Evolutionary conservation across 2,888 invertebrate species (phyloP).

Genomic region (Idaea biselata): DNA sequence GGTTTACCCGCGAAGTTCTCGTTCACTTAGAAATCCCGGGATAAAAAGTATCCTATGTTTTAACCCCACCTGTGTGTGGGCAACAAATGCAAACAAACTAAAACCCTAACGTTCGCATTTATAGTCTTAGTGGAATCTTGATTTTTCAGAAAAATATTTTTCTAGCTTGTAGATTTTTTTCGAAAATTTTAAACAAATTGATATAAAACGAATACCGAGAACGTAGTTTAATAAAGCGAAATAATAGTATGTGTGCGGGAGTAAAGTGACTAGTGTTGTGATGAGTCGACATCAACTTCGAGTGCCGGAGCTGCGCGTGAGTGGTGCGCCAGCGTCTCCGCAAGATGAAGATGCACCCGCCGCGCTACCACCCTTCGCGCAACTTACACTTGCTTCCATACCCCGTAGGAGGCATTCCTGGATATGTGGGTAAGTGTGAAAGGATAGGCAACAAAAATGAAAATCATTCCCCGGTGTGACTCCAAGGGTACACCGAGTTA

Average conservation of each 20-base stretch:
- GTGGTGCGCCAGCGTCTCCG: constrained; percentile 68
- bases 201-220: neutral
- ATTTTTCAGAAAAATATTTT: neutral
- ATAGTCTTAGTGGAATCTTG: neutral
- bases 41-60: too few relatives aligned
- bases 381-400: constrained; percentile 75
- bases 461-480: too few relatives aligned
- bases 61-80: too few relatives aligned
- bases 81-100: too few relatives aligned
- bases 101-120: too few relatives aligned
- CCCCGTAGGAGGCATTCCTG: constrained; percentile 86
- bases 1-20: too few relatives aligned
- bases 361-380: constrained; percentile 63
- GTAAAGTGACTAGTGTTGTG: constrained; percentile 59
- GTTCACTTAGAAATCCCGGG: too few relatives aligned
- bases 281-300: constrained; percentile 82
- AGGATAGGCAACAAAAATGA: neutral
- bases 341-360: constrained; percentile 66
- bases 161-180: neutral
- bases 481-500: too few relatives aligned
- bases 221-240: neutral
- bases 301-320: constrained; percentile 85
- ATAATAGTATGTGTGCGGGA: neutral
- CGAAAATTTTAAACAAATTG: neutral
- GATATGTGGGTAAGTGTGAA: constrained; percentile 86